Evolutionary conservation across 2,888 invertebrate genomes (phyloP).

Genomic region (Catocala nupta): DNA sequence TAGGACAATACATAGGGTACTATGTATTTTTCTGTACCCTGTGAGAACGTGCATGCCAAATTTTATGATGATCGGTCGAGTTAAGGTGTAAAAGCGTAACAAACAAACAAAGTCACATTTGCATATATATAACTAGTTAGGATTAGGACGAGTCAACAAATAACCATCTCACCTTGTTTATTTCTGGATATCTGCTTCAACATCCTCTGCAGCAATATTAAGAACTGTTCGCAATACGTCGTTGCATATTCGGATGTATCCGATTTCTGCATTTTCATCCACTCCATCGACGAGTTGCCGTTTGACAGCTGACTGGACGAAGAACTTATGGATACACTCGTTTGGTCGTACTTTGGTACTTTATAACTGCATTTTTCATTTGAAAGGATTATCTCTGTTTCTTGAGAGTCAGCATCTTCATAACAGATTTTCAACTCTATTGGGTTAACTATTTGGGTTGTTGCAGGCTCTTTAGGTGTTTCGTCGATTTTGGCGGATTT

Average conservation of each 20-base stretch:
- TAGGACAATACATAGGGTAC: too few relatives aligned
- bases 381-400: slow-evolving; percentile 76
- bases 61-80: too few relatives aligned
- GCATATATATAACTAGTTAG: too few relatives aligned
- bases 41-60: too few relatives aligned
- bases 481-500: slow-evolving; percentile 72
- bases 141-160: too few relatives aligned
- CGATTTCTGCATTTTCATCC: slow-evolving; percentile 86
- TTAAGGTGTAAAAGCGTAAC: too few relatives aligned
- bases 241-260: slow-evolving; percentile 80
- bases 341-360: slow-evolving; percentile 71
- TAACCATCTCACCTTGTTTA: slow-evolving; percentile 75
- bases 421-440: slow-evolving; percentile 79
- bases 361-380: slow-evolving; percentile 78
- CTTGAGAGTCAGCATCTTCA: slow-evolving; percentile 69
- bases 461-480: slow-evolving; percentile 54
- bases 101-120: too few relatives aligned
- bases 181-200: slow-evolving; percentile 88
- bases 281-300: slow-evolving; percentile 75
- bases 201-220: slow-evolving; percentile 88
- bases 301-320: slow-evolving; percentile 73
- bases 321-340: slow-evolving; percentile 72
- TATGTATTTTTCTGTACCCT: too few relatives aligned
- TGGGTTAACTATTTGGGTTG: slow-evolving; percentile 65
- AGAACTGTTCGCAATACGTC: slow-evolving; percentile 87